Evolutionary conservation across 2,113 vertebrate genomes (phyloP), one percentile per base, ranked within the genome.

Genomic region (Tragelaphus buxtoni): DNA sequence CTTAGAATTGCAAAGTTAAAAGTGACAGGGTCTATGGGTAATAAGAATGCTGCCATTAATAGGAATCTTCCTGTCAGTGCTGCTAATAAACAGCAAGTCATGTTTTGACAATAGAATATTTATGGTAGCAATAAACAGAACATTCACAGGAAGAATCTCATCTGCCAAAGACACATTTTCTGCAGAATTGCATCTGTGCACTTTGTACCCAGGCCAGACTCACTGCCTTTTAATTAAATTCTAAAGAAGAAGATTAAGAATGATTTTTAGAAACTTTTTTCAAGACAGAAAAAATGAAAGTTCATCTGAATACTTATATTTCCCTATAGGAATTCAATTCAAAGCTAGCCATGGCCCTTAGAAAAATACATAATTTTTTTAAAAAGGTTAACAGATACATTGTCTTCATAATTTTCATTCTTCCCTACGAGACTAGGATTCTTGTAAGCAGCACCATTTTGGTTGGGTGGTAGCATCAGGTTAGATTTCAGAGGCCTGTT

Each of bases 31-130:
- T 94, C 90, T 97, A 87, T n/a, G 72, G 95, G 93, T 93, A 95
- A 92, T 95, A 95, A 79, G 90, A 94, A 92, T 84, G 90, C 76
- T 96, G 82, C 88, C 94, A 98, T 97, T 98, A 98, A 92, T 88
- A 95, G 95, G 85, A 96, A 53, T 92, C 77, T 93, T 97, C 91
- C 95, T 96, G 91, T 98, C 96, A 96, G 97, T 61, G 72, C 79
- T 89, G 79, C 85, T 98, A 97, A 98, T 97, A 97, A 98, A 98
- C 95, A 98, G 91, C 86, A 84, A 96, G 96, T 96, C 96, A 95
- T 97, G 97, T 97, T 97, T 93, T 96, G 97, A 98, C 98, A 98
- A 96, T 8, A 80, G 96, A 97, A 95, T 98, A 98, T 98, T 98
- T 98, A 98, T 98, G 96, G 93, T 55, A 89, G 97, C 95, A 98